Evolutionary conservation across 2,113 vertebrate species (phyloP).

Genomic region (Rissa tridactyla): DNA sequence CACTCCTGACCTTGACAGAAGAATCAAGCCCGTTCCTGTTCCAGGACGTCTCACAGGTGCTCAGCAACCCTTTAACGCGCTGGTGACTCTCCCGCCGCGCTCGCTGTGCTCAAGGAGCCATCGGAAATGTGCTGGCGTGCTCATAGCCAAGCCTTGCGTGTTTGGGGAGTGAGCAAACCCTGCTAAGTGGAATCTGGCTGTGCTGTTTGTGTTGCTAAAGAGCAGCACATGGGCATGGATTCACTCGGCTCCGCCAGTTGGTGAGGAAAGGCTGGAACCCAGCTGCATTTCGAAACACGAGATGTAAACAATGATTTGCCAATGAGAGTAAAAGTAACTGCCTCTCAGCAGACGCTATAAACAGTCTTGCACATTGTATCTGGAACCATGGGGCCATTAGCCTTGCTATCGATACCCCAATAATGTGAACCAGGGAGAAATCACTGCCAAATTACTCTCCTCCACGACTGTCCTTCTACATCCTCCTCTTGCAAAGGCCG

Average conservation of each 20-base stretch:
- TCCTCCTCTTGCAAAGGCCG: not conserved
- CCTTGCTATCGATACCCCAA: not conserved
- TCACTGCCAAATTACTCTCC: not conserved
- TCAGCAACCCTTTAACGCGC: not conserved
- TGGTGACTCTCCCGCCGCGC: fast-evolving
- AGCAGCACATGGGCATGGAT: constrained; percentile 40
- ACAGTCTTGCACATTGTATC: not conserved
- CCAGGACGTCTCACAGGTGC: not conserved
- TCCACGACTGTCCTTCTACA: not conserved
- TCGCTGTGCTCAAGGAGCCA: fast-evolving
- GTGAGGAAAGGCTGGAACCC: constrained; percentile 32
- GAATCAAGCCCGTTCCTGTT: not conserved
- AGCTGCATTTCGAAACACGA: constrained; percentile 30
- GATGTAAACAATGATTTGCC: constrained; percentile 18
- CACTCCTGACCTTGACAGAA: not conserved
- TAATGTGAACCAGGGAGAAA: not conserved
- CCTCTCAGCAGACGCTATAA: constrained; percentile 24
- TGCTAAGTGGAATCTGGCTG: constrained; percentile 25
- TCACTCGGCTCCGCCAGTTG: not conserved
- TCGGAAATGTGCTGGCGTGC: fast-evolving
- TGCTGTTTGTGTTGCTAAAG: constrained; percentile 54
- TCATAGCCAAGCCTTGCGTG: not conserved
- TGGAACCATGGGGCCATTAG: not conserved
- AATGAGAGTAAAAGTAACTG: constrained; percentile 33
- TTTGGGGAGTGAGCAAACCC: constrained; percentile 33